Conservation (phyloP, 2,113 vertebrate species). For the Leuciscus idus region DNA sequence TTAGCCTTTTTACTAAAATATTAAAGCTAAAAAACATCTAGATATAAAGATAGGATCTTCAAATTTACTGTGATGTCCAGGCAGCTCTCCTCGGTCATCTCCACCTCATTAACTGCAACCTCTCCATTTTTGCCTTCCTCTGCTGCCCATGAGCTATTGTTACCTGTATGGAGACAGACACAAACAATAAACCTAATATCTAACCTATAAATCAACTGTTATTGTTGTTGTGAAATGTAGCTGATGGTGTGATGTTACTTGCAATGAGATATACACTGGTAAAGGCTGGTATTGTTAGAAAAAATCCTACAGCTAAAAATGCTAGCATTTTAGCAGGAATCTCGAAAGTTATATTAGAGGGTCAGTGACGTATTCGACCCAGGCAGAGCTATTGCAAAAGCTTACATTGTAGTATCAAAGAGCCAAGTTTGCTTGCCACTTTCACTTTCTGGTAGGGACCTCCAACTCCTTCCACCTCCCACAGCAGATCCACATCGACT, state of each 20-base stretch:
- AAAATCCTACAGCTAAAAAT: background rate
- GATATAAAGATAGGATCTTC: background rate
- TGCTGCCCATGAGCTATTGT: background rate
- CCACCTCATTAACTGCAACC: constrained; percentile 14
- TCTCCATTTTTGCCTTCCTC: constrained; percentile 38
- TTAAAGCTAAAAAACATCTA: background rate
- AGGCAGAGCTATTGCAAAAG: background rate
- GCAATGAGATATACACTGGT: background rate
- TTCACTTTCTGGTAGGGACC: constrained; percentile 79
- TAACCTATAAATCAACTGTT: background rate
- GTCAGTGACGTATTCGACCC: background rate
- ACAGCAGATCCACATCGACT: constrained; percentile 79
- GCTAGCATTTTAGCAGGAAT: background rate
- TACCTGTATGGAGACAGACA: constrained; percentile 31
- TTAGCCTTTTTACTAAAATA: background rate
- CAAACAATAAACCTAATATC: background rate
- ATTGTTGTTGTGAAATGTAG: background rate
- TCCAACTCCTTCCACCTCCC: constrained; percentile 86
- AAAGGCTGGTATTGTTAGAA: background rate
- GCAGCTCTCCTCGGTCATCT: constrained; percentile 15
- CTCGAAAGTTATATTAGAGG: background rate
- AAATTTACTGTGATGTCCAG: constrained; percentile 48
- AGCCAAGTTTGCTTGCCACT: constrained; percentile 66
- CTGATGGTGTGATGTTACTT: background rate
- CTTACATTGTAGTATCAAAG: constrained; percentile 37